Evolutionary conservation across 2,113 vertebrate species (phyloP), one percentile per base, ranked within the genome.

Genomic region (Eptesicus fuscus): DNA sequence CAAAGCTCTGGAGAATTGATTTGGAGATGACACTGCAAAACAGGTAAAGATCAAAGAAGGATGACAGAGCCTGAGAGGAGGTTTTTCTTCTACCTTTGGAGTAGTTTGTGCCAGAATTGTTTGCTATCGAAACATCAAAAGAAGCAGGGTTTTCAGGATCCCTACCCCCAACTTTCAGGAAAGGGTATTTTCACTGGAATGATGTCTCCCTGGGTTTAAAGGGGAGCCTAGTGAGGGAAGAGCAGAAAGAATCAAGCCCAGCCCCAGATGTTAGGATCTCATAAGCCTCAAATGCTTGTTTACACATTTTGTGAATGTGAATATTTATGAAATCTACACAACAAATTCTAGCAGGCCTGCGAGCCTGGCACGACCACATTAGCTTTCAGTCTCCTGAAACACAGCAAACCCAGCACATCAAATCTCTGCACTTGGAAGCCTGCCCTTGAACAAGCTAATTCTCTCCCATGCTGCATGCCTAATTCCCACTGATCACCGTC

Each of bases 21-120:
- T 80, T 69, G 89, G 35, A 85, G 47, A 20, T 10, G 37, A 30
- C 5, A 28, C 14, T 17, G 37, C 47, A 61, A 74, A 94, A 79
- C 17, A 71, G 22, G 11, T 65, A n/a, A 61, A 93, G 78, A 94
- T 95, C 82, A 95, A 93, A 93, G 70, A 47, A 79, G 17, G 20
- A 71, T 59, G 59, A 28, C 9, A 37, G 25, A 22, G 8, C 3
- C 0, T 7, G 32, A 80, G 20, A 70, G 9, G 22, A 63, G 2
- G 32, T 5, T 74, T 70, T 59, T 61, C 47, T 80, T 82, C 67
- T 32, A 13, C 30, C 30, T 0, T 2, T 86, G 88, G 49, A 42
- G 9, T 53, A 8, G 44, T 78, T 61, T 25, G 30, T 42, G 44
- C 67, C 67, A 74, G 44, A 80, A 77, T 9, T 35, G 23, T 85